Conservation (phyloP, 1,140 invertebrate genomes). For the Sminthurides bifidus region DNA sequence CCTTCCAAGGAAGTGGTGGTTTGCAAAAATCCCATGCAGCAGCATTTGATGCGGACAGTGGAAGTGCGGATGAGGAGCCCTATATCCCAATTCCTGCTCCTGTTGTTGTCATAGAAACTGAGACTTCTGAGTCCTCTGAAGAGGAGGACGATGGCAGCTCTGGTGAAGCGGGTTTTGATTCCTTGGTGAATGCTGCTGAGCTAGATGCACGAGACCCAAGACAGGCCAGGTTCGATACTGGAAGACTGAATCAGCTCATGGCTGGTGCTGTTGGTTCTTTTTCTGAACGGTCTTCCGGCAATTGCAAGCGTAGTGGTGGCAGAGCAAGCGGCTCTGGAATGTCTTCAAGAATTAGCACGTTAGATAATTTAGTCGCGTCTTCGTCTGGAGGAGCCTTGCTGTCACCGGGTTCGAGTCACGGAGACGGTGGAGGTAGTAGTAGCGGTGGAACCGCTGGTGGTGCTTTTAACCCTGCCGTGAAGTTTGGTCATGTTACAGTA, state of each 20-base stretch:
- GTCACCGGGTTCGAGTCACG: no score
- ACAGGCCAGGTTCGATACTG: background rate
- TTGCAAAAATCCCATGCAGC: background rate
- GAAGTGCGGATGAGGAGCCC: background rate
- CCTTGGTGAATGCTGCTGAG: background rate
- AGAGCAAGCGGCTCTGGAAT: no score
- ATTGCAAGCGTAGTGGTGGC: no score
- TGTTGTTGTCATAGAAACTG: no score
- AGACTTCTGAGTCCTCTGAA: no score
- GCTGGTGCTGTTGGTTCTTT: background rate
- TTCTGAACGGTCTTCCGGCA: no score
- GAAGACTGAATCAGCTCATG: background rate
- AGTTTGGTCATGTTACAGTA: constrained; percentile 18
- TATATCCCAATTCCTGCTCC: background rate
- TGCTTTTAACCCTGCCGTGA: constrained; percentile 10
- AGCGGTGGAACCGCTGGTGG: background rate
- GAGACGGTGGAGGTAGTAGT: no score
- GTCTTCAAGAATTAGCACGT: no score
- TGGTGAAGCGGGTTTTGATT: background rate
- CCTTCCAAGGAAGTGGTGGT: background rate
- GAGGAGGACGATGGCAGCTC: background rate
- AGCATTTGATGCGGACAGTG: background rate
- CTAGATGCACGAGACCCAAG: background rate
- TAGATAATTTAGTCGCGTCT: no score
- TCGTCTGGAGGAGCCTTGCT: no score